phyloP scores from a whole-genome alignment of 2,797 vertebrate species.

The Phrynocephalus forsythii region DNA sequence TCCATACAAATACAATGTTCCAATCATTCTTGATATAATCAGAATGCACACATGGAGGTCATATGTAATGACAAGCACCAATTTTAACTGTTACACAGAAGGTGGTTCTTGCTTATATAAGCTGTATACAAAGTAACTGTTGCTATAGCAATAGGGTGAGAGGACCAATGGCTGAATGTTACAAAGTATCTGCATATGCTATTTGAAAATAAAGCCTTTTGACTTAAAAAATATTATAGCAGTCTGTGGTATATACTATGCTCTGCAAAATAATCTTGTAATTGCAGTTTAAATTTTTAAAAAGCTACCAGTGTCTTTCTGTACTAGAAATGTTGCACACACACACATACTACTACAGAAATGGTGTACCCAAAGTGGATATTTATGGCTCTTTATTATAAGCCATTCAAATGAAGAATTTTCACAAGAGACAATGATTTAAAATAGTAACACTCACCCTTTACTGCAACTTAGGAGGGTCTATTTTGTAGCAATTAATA shows the following conservation, averaged over 20 bases:
- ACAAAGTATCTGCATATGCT: conserved; percentile 26
- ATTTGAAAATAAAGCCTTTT: conserved; percentile 21
- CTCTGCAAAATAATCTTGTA: background rate
- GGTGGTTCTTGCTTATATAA: conserved; percentile 29
- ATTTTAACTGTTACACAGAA: background rate
- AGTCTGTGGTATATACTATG: background rate
- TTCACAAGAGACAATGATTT: background rate
- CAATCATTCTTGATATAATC: background rate
- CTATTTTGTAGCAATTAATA: background rate
- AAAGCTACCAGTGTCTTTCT: background rate
- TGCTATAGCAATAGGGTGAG: conserved; percentile 33
- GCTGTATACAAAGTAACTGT: conserved; percentile 15
- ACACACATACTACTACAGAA: background rate
- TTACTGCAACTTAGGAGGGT: background rate
- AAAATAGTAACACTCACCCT: background rate
- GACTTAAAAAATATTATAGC: background rate
- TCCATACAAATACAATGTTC: background rate
- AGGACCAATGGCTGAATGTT: background rate
- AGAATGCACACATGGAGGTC: background rate
- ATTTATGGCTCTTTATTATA: background rate
- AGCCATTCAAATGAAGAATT: background rate
- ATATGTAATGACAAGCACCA: background rate
- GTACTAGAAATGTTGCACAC: background rate
- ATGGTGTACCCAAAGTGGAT: background rate
- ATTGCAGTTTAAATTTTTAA: background rate